Conservation (phyloP, 2,888 invertebrate species). For the Hyalella azteca region DNA sequence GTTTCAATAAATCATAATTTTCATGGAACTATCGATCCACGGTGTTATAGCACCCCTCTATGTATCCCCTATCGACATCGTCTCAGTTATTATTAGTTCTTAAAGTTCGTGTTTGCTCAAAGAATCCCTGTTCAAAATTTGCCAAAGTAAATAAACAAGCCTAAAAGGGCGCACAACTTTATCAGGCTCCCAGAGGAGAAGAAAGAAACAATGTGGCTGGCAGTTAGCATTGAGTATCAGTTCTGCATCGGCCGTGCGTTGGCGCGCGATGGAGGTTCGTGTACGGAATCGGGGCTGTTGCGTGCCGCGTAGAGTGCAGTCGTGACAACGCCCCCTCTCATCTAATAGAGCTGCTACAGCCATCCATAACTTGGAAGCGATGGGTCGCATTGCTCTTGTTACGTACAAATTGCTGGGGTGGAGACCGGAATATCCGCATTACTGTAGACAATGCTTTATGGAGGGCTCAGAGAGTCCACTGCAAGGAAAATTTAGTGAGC, state of each 20-base stretch:
- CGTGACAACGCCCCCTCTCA: constrained; percentile 16
- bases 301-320: neutral
- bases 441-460: constrained; percentile 15
- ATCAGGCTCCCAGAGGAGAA: neutral
- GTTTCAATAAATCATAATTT: too few species aligned
- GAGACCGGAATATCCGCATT: constrained; percentile 19
- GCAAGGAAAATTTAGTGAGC: constrained; percentile 11
- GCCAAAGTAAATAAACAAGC: constrained; percentile 17
- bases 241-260: constrained; percentile 1
- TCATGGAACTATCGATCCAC: too few species aligned
- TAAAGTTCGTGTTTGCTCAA: neutral
- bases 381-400: constrained; percentile 27
- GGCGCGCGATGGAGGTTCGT: neutral
- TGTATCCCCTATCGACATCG: neutral
- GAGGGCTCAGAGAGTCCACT: neutral
- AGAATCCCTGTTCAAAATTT: neutral
- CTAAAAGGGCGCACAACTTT: constrained; percentile 20
- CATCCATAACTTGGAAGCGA: constrained; percentile 31
- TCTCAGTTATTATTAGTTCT: neutral
- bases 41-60: neutral
- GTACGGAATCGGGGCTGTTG: neutral
- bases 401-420: constrained; percentile 24
- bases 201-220: neutral
- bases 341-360: constrained; percentile 19
- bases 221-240: neutral